Base-by-base conservation (phyloP, 2,888 invertebrate genomes). In the Galerucella nymphaeae region DNA sequence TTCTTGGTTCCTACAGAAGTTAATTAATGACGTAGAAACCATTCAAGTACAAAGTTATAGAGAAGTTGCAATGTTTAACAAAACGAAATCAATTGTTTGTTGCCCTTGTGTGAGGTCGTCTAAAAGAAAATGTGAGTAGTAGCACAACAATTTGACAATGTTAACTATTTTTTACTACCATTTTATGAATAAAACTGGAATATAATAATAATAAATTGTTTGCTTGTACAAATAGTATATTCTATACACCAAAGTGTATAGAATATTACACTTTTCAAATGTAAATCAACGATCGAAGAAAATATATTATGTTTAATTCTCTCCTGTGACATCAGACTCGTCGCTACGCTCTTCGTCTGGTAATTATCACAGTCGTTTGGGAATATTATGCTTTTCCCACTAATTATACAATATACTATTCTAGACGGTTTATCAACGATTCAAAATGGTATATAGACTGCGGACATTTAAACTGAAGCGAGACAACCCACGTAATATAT, bases 21-120 rank as follows among this genome's bases (percentile, higher is more conserved):
- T 61, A 41, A 61, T 61, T 9, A 30, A 41, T 61, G 42, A 61
- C 16, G 61, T 61, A 61, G 61, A 61, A 41, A 61, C 61, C 2
- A 1, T 61, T 18, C 30, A 41, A 41, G 41, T 61, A 41, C 61
- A 61, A 61, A 9, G 10, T n/a, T 61, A 41, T 16, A 61, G 6
- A 2, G 41, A 42, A 38, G 42, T 18, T 5, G 16, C 42, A 2
- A 38, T 41, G 16, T 61, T 61, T 11, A 16, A 41, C n/a, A 38
- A 16, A 61, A 16, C 61, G 10, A 61, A 41, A 61, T 41, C 41
- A 23, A 41, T 61, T 42, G 61, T 61, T 16, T 53, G 53, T 53
- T 53, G 10, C n/a, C 53, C 18, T 10, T 53, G 53, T 16, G 16
- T 48, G 6, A 8, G 18, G 53, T 53, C 2, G 6, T 53, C 16